A percentile compares a stretch with the other conserved stretches of the same genome.
Evolutionary conservation across 2,113 vertebrate genomes (phyloP).

Genomic region (Scartelaos histophorus): DNA sequence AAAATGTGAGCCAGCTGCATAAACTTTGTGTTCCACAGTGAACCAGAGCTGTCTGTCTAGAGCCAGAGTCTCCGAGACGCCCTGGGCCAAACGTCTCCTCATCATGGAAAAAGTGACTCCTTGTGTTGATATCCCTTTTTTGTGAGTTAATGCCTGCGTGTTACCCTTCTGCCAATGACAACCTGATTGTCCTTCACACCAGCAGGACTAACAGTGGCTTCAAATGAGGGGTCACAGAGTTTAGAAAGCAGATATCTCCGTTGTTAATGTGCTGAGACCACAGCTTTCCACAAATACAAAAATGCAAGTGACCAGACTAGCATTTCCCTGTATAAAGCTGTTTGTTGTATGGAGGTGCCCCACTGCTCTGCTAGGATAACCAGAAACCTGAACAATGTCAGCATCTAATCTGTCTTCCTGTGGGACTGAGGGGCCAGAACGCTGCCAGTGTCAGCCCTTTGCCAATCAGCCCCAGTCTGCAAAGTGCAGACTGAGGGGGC

Average conservation of each 20-base stretch:
- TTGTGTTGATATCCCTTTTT: slow-evolving; percentile 76
- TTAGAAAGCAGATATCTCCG: slow-evolving; percentile 20
- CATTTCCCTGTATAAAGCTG: slow-evolving; percentile 49
- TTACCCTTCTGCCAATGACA: slow-evolving; percentile 69
- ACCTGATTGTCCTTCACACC: slow-evolving; percentile 65
- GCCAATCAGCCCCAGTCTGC: slow-evolving; percentile 61
- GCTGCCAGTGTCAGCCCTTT: slow-evolving; percentile 59
- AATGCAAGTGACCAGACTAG: slow-evolving; percentile 34
- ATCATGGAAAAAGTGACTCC: slow-evolving; percentile 80
- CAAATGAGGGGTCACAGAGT: slow-evolving; percentile 28
- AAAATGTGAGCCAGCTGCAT: slow-evolving; percentile 62
- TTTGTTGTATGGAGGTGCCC: slow-evolving; percentile 43
- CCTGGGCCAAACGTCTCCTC: slow-evolving; percentile 76
- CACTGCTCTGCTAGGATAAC: slow-evolving; percentile 61
- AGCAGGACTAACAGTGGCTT: slow-evolving; percentile 49
- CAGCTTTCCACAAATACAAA: background rate
- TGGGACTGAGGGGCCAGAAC: slow-evolving; percentile 64
- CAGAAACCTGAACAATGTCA: slow-evolving; percentile 71
- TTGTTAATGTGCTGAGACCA: slow-evolving; percentile 16
- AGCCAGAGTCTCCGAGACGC: slow-evolving; percentile 77
- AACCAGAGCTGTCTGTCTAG: slow-evolving; percentile 71
- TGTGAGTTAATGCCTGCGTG: slow-evolving; percentile 75
- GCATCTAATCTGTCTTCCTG: slow-evolving; percentile 77
- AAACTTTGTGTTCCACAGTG: slow-evolving; percentile 52
- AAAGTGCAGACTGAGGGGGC: slow-evolving; percentile 67